phyloP scores from a whole-genome alignment of 2,113 vertebrate genomes.

The Colistium nudipinnis region DNA sequence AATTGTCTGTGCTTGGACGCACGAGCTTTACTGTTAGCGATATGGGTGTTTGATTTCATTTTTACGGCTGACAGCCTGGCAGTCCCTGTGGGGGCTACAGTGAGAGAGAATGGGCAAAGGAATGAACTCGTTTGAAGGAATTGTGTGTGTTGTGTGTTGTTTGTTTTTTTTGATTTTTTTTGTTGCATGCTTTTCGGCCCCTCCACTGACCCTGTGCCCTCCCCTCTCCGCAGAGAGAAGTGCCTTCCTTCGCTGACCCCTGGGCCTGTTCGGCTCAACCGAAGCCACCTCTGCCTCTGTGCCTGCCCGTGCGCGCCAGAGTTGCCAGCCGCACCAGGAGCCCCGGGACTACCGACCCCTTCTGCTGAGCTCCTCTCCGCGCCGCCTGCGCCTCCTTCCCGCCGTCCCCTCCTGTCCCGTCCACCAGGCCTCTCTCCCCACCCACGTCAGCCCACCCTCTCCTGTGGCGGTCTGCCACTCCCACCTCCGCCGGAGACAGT shows the following conservation, averaged over 20 bases:
- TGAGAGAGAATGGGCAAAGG: constrained; percentile 2
- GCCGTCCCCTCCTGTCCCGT: constrained; percentile 26
- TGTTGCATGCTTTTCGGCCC: constrained; percentile 2
- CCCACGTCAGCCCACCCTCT: constrained; percentile 55
- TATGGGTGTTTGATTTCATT: constrained; percentile 79
- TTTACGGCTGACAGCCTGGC: constrained; percentile 70
- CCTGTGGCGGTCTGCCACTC: constrained; percentile 43
- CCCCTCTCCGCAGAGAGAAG: constrained; percentile 83
- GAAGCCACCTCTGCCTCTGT: constrained; percentile 65
- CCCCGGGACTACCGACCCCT: constrained; percentile 47
- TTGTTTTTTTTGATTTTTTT: too few relatives aligned
- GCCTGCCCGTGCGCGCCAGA: constrained; percentile 56
- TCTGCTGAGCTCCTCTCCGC: constrained; percentile 53
- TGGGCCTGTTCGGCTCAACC: constrained; percentile 66
- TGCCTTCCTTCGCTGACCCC: constrained; percentile 82
- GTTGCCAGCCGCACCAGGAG: constrained; percentile 60
- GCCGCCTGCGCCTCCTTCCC: constrained; percentile 26
- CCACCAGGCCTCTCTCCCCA: constrained; percentile 43
- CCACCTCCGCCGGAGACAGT: constrained; percentile 31
- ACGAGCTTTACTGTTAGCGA: constrained; percentile 82
- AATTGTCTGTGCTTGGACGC: constrained; percentile 82
- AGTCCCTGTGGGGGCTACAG: constrained; percentile 38
- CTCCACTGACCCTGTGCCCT: constrained; percentile 85
- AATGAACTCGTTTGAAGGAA: constrained; percentile 33
- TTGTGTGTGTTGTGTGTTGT: constrained; percentile 27